Evolutionary conservation across 2,113 vertebrate genomes (phyloP), one percentile per base, ranked within the genome.

Genomic region (Scatophagus argus): DNA sequence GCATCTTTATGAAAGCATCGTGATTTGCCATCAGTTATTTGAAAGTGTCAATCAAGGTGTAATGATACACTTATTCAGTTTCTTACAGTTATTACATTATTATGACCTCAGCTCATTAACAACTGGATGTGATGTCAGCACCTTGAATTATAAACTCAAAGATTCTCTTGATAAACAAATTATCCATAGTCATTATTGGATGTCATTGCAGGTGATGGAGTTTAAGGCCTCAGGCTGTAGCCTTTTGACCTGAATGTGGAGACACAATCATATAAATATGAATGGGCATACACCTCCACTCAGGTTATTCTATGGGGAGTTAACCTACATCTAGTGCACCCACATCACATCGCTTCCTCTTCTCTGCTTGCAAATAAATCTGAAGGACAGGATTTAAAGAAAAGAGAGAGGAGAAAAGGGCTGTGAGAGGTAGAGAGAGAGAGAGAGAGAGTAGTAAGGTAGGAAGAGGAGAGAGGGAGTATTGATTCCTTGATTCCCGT

Each of bases 401-500:
- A 81, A 32, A 63, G 36, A 19, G 56, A 78, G 62, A 69, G 47
- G 29, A 72, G 41, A 71, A 25, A 34, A 78, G 44, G 41, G 65
- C 64, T 52, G 62, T 63, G 44, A 58, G 52, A 29, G 59, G 46
- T 12, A 72, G 61, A 60, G 66, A 60, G 31, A 41, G 44, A 29
- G 63, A 81, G 71, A 69, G 71, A 38, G 72, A 74, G 77, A 84
- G 65, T 23, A 80, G 66, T 71, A 67, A 85, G 80, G 83, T 82
- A 68, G 75, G 61, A 84, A 76, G 67, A 82, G 74, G 59, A 87
- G 89, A 72, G 88, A 82, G 81, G 60, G 76, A 81, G 86, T 93
- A 95, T 94, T 87, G 93, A 94, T 94, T 91, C 82, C 85, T 90
- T 85, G 91, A 94, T 94, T 92, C 87, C 85, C 86, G 78, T 87